These are phyloP conservation scores for Rhinoraja longicauda DNA, from an alignment of 2,797 vertebrate species.

Conservation along the genomic window DNA sequence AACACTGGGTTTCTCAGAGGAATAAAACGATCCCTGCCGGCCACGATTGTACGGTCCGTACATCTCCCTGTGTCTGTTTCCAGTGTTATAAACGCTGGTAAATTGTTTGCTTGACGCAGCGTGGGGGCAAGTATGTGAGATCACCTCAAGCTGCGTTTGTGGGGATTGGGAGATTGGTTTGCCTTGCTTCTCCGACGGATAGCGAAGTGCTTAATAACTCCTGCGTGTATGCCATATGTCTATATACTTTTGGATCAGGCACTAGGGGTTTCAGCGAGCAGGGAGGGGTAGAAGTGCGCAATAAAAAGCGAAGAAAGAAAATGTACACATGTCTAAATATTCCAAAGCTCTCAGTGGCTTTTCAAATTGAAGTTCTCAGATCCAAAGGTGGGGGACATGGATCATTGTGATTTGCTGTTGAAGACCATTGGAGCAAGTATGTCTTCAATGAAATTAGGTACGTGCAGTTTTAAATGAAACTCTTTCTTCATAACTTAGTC, in stretches of 20 bases:
- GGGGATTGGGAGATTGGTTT: not conserved
- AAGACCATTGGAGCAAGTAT: too few relatives aligned
- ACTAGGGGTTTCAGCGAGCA: not conserved
- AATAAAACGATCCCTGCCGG: not conserved
- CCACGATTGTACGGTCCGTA: not conserved
- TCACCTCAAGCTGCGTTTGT: slow-evolving; percentile 14
- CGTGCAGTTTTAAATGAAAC: too few relatives aligned
- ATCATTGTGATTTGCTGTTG: too few relatives aligned
- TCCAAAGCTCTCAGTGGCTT: not conserved
- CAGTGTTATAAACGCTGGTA: not conserved
- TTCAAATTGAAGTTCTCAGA: not conserved
- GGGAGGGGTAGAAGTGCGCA: not conserved
- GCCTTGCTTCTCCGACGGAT: not conserved
- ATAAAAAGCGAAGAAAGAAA: not conserved
- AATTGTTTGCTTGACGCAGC: not conserved
- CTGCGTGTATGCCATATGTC: not conserved
- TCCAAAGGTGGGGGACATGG: too few relatives aligned
- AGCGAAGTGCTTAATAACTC: slow-evolving; percentile 1
- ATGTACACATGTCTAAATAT: not conserved
- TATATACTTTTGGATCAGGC: not conserved
- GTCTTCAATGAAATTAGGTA: too few relatives aligned
- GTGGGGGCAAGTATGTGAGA: not conserved
- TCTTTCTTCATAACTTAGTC: too few relatives aligned
- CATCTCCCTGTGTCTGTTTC: not conserved
- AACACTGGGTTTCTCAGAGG: not conserved